Evolutionary conservation across 2,113 vertebrate genomes (phyloP).

Genomic region (Oryctolagus cuniculus): DNA sequence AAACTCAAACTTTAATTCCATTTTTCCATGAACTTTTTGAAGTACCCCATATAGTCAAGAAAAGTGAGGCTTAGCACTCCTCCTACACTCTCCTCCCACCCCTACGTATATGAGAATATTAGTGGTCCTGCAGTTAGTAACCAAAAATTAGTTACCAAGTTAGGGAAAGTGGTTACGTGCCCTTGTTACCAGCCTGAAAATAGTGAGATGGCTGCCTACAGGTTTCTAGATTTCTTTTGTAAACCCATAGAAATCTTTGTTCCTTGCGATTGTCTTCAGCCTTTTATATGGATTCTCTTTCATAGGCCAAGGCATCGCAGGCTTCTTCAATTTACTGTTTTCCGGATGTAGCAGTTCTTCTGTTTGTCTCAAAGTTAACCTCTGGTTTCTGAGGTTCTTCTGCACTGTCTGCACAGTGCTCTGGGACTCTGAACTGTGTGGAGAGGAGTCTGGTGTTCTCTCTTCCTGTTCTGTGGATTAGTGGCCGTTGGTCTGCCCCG

Average conservation of each 20-base stretch:
- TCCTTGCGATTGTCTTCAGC: slow-evolving; percentile 54
- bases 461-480: background rate
- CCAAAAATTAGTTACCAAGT: background rate
- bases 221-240: slow-evolving; percentile 49
- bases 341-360: background rate
- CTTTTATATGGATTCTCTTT: slow-evolving; percentile 61
- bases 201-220: slow-evolving; percentile 48
- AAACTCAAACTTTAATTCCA: too few species aligned
- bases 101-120: background rate
- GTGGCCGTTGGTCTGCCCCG: background rate
- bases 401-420: background rate
- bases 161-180: background rate
- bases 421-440: background rate
- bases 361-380: background rate
- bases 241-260: slow-evolving; percentile 49
- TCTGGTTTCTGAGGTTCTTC: slow-evolving; percentile 46
- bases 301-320: background rate
- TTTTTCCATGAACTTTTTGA: too few species aligned
- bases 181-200: slow-evolving; percentile 54
- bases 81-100: rapidly evolving
- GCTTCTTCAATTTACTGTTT: background rate
- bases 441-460: background rate
- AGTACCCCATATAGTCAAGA: background rate
- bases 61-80: background rate
- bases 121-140: background rate